A percentile compares a stretch with the other conserved stretches of the same genome.
These are phyloP conservation scores for Caenorhabditis japonica DNA, from an alignment of 2,888 invertebrate species.

Conservation along the genomic window DNA sequence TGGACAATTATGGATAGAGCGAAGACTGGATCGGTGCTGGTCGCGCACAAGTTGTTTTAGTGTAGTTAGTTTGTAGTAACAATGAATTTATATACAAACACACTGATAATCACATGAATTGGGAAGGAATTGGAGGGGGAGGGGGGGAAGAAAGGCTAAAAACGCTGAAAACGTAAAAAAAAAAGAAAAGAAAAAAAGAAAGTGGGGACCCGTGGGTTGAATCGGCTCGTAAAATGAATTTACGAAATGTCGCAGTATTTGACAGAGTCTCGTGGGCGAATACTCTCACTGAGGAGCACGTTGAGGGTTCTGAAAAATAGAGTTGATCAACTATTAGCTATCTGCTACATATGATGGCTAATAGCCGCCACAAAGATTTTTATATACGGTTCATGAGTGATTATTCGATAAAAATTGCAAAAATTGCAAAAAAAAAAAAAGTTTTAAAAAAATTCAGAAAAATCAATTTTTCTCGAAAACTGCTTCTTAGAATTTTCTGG, in stretches of 20 bases:
- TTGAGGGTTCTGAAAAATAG: constrained; percentile 67
- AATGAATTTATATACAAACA: constrained; percentile 41
- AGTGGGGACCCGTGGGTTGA: constrained; percentile 9
- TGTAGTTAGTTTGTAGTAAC: neutral
- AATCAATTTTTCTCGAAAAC: too few species aligned
- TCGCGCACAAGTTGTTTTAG: constrained; percentile 19
- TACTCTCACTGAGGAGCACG: constrained; percentile 71
- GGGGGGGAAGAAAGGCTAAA: constrained; percentile 3
- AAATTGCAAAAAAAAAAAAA: too few species aligned
- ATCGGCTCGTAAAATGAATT: constrained; percentile 4
- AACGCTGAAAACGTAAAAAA: neutral
- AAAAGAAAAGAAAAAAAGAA: constrained; percentile 19
- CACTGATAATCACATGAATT: constrained; percentile 3
- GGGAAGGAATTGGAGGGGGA: too few species aligned
- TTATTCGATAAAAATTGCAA: too few species aligned
- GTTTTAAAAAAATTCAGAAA: too few species aligned
- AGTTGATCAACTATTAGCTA: too few species aligned
- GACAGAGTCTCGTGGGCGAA: constrained; percentile 68
- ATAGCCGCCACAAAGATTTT: too few species aligned
- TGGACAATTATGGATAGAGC: constrained; percentile 28
- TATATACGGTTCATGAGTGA: too few species aligned
- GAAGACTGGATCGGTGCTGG: constrained; percentile 3
- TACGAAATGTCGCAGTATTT: constrained; percentile 71
- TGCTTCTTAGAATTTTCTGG: too few species aligned
- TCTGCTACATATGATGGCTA: too few species aligned